Percentiles rank a stretch among this genome's conserved stretches.
Conservation (phyloP, 2,113 vertebrate genomes). For the Hippolais icterina region DNA sequence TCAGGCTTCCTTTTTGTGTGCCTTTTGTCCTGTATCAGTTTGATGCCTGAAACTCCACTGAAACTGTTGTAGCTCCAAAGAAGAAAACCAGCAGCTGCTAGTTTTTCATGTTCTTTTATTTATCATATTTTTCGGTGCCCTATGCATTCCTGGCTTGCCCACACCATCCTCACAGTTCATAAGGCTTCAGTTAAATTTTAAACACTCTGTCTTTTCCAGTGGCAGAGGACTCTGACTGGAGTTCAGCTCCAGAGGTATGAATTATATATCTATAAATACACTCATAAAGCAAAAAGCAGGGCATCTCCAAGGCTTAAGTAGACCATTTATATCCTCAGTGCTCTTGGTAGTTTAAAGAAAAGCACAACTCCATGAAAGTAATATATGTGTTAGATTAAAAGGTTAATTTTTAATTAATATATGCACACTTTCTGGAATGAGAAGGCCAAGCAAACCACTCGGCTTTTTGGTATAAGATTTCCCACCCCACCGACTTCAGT, state of each 20-base stretch:
- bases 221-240: slow-evolving; percentile 65
- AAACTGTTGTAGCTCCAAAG: background rate
- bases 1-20: background rate
- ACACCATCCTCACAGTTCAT: slow-evolving; percentile 60
- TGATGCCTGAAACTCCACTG: background rate
- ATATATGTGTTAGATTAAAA: slow-evolving; percentile 45
- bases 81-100: background rate
- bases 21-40: slow-evolving; percentile 13
- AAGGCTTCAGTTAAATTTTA: slow-evolving; percentile 72
- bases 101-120: background rate
- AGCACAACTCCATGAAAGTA: slow-evolving; percentile 45
- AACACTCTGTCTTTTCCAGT: slow-evolving; percentile 63
- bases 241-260: slow-evolving; percentile 72
- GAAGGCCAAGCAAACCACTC: background rate
- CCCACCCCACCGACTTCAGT: background rate
- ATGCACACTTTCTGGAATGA: background rate
- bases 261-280: slow-evolving; percentile 79
- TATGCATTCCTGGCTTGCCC: slow-evolving; percentile 37
- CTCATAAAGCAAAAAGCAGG: slow-evolving; percentile 71
- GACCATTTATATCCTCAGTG: slow-evolving; percentile 67
- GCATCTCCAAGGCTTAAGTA: slow-evolving; percentile 68
- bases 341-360: slow-evolving; percentile 66
- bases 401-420: slow-evolving; percentile 48
- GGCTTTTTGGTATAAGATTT: background rate
- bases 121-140: background rate